Conservation (phyloP, 2,888 invertebrate genomes). For the Cremastobaeus sp. region DNA sequence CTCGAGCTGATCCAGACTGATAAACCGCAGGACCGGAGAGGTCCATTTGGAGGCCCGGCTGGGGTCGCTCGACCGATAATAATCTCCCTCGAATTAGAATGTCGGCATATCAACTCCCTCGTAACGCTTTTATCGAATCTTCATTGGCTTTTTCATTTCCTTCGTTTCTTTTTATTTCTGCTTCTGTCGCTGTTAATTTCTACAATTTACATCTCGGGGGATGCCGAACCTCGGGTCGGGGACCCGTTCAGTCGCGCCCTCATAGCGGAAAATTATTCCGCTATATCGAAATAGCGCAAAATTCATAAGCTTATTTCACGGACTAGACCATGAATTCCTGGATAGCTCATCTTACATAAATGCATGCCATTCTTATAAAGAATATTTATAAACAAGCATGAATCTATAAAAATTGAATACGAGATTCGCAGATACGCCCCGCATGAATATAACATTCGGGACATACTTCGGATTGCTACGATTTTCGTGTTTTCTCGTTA, state of each 20-base stretch:
- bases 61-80: constrained; percentile 11
- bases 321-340: constrained; percentile 4
- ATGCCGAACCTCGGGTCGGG: no score
- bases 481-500: constrained; percentile 1
- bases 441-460: constrained; percentile 5
- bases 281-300: background rate
- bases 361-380: constrained; percentile 6
- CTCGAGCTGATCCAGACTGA: constrained; percentile 27
- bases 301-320: constrained; percentile 7
- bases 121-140: background rate
- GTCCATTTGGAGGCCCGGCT: background rate
- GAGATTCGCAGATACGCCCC: background rate
- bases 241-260: no score
- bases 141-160: background rate
- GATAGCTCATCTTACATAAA: constrained; percentile 12
- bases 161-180: background rate
- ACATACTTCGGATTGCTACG: background rate
- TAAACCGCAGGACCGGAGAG: constrained; percentile 14
- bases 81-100: constrained; percentile 17
- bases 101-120: background rate
- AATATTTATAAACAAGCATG: constrained; percentile 6
- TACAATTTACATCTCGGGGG: background rate
- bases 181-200: no score
- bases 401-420: constrained; percentile 11
- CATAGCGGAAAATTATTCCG: constrained; percentile 6